A percentile compares a stretch with the other conserved stretches of the same genome.
Evolutionary conservation across 30 jellyfish, hydroid and myxozoan species (phyloP).

Genomic region (Chironex yamaguchii): DNA sequence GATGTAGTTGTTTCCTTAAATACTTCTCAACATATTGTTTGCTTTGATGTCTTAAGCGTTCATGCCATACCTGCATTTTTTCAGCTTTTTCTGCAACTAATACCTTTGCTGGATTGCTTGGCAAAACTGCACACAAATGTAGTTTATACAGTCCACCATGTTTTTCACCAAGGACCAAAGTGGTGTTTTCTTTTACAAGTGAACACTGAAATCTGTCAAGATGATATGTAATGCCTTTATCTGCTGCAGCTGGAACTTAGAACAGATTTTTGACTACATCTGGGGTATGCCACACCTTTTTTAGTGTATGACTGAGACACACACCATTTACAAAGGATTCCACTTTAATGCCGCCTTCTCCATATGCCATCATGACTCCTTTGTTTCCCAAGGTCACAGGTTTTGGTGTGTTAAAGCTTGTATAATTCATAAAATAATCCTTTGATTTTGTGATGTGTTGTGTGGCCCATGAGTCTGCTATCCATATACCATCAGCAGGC

Average conservation of each 20-base stretch:
- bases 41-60: not conserved
- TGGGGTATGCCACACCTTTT: constrained; percentile 41
- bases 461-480: constrained; percentile 55
- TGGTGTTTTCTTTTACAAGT: constrained; percentile 22
- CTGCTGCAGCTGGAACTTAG: constrained; percentile 57
- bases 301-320: constrained; percentile 32
- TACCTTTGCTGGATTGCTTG: constrained; percentile 26
- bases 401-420: constrained; percentile 27
- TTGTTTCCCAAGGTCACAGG: constrained; percentile 31
- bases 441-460: constrained; percentile 40
- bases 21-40: not conserved
- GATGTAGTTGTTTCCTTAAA: constrained; percentile 1
- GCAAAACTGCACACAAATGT: constrained; percentile 47
- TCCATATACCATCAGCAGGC: constrained; percentile 37
- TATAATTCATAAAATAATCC: constrained; percentile 25
- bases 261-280: constrained; percentile 46
- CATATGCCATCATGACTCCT: constrained; percentile 36
- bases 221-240: constrained; percentile 42
- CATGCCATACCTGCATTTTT: not conserved
- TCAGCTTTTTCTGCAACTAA: not conserved
- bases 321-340: constrained; percentile 30
- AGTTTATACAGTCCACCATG: constrained; percentile 44
- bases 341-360: constrained; percentile 34
- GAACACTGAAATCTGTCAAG: constrained; percentile 40
- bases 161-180: constrained; percentile 40